These are phyloP conservation scores for Microctonus hyperodae DNA, from an alignment of 2,888 invertebrate species.

Conservation along the genomic window DNA sequence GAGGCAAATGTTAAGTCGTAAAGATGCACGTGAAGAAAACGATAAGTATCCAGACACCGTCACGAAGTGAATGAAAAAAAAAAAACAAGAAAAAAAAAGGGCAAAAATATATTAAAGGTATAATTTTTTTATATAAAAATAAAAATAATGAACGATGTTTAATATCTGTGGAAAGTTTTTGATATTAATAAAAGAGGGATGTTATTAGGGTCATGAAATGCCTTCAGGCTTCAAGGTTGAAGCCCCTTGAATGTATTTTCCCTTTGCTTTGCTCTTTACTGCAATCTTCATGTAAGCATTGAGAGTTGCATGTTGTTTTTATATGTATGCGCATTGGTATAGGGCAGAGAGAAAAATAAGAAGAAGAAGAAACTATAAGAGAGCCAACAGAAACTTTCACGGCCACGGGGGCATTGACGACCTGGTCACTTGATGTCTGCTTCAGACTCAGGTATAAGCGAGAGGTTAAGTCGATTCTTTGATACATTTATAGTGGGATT, in stretches of 20 bases:
- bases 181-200: constrained; percentile 2
- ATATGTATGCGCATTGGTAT: constrained; percentile 5
- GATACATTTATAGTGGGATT: neutral
- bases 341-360: constrained; percentile 13
- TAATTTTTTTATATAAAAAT: constrained; percentile 11
- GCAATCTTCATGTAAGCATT: constrained; percentile 10
- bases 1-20: constrained; percentile 30
- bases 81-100: neutral
- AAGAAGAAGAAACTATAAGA: constrained; percentile 29
- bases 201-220: constrained; percentile 36
- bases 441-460: constrained; percentile 35
- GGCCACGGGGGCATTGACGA: constrained; percentile 55
- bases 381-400: constrained; percentile 53
- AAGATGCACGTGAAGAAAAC: constrained; percentile 22
- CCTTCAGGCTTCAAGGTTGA: constrained; percentile 12
- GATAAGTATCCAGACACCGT: neutral
- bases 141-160: constrained; percentile 16
- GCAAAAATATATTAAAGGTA: too few relatives aligned
- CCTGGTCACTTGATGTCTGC: constrained; percentile 49
- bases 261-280: neutral
- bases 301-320: neutral
- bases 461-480: constrained; percentile 35
- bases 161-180: constrained; percentile 13
- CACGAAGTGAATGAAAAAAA: neutral
- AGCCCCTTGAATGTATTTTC: neutral